These are phyloP conservation scores for Phylloscopus collybita DNA, from an alignment of 2,797 vertebrate genomes.

Conservation along the genomic window DNA sequence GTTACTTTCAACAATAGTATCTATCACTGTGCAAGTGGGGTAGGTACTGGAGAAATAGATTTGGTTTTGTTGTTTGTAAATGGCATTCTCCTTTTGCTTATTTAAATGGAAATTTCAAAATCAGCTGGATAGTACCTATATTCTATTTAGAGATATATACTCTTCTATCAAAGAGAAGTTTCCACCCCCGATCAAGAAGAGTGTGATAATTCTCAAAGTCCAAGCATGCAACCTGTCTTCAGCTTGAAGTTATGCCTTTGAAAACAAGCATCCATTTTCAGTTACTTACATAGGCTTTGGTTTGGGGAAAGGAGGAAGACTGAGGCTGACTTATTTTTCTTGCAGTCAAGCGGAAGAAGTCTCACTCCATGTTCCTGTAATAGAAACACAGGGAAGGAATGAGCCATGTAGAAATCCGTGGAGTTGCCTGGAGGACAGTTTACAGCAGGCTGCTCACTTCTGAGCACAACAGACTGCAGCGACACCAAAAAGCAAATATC, in stretches of 20 bases:
- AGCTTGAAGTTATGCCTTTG: not conserved
- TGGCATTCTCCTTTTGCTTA: not conserved
- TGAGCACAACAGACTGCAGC: not conserved
- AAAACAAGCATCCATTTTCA: not conserved
- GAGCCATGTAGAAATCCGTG: not conserved
- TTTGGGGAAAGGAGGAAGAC: not conserved
- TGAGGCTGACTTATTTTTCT: not conserved
- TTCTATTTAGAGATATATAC: not conserved
- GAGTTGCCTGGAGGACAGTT: conserved; percentile 28
- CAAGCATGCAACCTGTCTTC: not conserved
- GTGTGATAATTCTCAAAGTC: not conserved
- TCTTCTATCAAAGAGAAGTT: not conserved
- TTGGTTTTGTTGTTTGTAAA: not conserved
- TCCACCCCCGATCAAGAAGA: not conserved
- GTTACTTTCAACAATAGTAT: not conserved
- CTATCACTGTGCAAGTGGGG: not conserved
- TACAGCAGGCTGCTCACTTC: conserved; percentile 16
- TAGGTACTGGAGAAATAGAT: not conserved
- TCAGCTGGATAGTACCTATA: not conserved
- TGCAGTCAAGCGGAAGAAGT: not conserved
- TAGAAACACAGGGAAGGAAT: not conserved
- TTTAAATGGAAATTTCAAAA: conserved; percentile 21
- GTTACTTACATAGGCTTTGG: not conserved
- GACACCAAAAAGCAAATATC: not conserved
- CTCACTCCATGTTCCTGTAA: not conserved